Conservation (phyloP, 1,140 invertebrate species). For the Plodia interpunctella region DNA sequence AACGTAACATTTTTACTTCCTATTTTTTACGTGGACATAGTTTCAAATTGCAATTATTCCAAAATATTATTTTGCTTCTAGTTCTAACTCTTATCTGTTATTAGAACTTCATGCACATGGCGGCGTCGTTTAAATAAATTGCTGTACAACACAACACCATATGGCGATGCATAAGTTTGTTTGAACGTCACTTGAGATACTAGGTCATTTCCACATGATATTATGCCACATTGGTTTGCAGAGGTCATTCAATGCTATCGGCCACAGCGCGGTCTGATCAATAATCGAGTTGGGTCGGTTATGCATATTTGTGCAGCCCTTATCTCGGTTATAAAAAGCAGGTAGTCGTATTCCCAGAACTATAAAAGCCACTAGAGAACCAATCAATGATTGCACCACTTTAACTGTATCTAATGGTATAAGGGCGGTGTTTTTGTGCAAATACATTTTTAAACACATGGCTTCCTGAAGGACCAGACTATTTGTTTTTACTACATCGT, state of each 20-base stretch:
- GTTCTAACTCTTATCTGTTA: no score
- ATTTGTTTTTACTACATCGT: not conserved
- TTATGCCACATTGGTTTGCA: conserved; percentile 44
- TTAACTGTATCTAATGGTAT: not conserved
- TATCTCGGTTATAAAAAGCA: conserved; percentile 59
- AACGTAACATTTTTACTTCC: conserved; percentile 11
- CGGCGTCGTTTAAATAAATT: no score
- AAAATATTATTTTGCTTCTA: no score
- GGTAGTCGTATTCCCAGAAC: conserved; percentile 62
- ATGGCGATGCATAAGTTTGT: conserved; percentile 28
- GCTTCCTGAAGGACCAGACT: not conserved
- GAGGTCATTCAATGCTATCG: conserved; percentile 34
- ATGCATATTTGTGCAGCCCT: conserved; percentile 47
- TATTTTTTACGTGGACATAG: not conserved
- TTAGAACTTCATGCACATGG: no score
- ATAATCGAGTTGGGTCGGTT: conserved; percentile 57
- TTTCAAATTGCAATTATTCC: conserved; percentile 8
- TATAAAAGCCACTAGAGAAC: conserved; percentile 40
- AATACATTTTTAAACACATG: conserved; percentile 19
- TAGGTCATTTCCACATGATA: conserved; percentile 40
- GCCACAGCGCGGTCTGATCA: conserved; percentile 33
- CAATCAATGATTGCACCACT: conserved; percentile 29
- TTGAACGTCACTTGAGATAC: conserved; percentile 28
- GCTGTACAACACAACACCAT: conserved; percentile 16
- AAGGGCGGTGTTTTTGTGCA: conserved; percentile 35